A percentile compares a stretch with the other conserved stretches of the same genome.
Conservation (phyloP, 2,113 vertebrate species). For the Cephalopterus ornatus region DNA sequence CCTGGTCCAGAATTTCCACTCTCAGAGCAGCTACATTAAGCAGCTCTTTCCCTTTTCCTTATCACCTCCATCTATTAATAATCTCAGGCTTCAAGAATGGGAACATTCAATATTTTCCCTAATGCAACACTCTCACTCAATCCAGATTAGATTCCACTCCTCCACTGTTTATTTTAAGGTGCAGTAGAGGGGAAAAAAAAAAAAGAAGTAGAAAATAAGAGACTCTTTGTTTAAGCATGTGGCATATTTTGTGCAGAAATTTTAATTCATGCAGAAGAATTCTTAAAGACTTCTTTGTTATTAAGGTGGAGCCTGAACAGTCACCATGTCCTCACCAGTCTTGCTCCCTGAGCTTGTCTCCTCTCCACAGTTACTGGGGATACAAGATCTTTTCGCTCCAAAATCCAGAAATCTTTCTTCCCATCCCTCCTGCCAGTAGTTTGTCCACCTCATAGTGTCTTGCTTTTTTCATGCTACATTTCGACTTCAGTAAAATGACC, state of each 20-base stretch:
- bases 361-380: not conserved
- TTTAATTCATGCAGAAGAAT: conserved; percentile 11
- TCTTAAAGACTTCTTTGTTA: conserved; percentile 56
- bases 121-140: not conserved
- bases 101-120: conserved; percentile 33
- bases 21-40: not conserved
- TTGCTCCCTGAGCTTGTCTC: not conserved
- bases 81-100: not conserved
- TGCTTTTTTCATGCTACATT: not conserved
- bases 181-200: not conserved
- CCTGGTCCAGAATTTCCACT: not conserved
- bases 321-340: not conserved
- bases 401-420: not conserved
- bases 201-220: not conserved
- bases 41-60: not conserved
- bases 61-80: not conserved
- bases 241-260: conserved; percentile 1
- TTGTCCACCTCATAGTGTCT: not conserved
- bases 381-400: not conserved
- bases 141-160: not conserved
- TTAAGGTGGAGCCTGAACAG: not conserved
- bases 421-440: not conserved
- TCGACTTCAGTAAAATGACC: not conserved
- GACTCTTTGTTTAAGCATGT: not conserved
- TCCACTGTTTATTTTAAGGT: conserved; percentile 25